Evolutionary conservation across 2,888 invertebrate genomes (phyloP).

Genomic region (Catocala sponsa): DNA sequence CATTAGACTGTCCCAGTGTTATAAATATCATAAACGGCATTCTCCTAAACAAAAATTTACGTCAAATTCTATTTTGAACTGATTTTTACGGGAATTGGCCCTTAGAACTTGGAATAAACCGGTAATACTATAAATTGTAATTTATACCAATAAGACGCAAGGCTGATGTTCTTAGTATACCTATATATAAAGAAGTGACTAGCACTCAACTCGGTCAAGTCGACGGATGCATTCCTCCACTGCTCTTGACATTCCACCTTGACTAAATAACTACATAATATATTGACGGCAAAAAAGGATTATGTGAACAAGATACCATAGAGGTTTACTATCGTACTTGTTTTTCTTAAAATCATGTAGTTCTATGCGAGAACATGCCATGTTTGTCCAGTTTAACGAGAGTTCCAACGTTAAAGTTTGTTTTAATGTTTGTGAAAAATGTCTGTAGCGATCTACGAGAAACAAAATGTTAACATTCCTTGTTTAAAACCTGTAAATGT

Average conservation of each 20-base stretch:
- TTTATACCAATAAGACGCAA: conserved; percentile 38
- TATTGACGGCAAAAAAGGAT: conserved; percentile 31
- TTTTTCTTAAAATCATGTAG: conserved; percentile 23
- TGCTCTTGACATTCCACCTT: conserved; percentile 73
- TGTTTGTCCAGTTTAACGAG: conserved; percentile 21
- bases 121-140: conserved; percentile 31
- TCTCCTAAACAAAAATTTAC: too few relatives aligned
- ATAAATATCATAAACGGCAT: too few relatives aligned
- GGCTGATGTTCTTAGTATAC: conserved; percentile 24
- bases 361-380: conserved; percentile 13
- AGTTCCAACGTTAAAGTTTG: conserved; percentile 24
- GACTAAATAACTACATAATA: conserved; percentile 45
- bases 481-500: not conserved
- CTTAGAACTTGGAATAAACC: conserved; percentile 10
- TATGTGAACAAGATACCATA: conserved; percentile 10
- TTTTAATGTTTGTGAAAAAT: conserved; percentile 24
- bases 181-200: conserved; percentile 56
- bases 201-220: conserved; percentile 72
- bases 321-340: conserved; percentile 10
- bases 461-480: conserved; percentile 20
- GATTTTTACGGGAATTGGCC: too few relatives aligned
- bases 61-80: too few relatives aligned
- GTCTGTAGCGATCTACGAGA: conserved; percentile 11
- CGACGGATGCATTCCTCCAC: conserved; percentile 65
- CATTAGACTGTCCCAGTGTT: too few relatives aligned